A percentile compares a stretch with the other conserved stretches of the same genome.
Conservation (phyloP, 2,888 invertebrate genomes). For the Chirona hameri region DNA sequence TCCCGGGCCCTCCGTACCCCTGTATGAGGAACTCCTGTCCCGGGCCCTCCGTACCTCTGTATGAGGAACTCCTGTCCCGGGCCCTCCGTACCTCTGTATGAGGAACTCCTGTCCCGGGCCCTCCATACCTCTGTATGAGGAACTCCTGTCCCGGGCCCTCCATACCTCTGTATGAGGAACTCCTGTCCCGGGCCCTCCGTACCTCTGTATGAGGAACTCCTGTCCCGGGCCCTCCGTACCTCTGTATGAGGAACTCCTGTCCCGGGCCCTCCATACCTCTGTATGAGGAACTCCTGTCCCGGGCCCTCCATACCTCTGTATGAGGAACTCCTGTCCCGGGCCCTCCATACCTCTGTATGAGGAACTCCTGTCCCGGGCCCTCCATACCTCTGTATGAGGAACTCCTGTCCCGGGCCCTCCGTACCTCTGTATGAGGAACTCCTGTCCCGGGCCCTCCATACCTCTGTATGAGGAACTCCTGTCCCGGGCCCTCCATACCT, state of each 20-base stretch:
- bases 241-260: constrained; percentile 56
- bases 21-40: constrained; percentile 56
- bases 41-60: constrained; percentile 53
- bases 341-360: constrained; percentile 55
- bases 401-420: constrained; percentile 58
- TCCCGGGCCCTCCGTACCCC: constrained; percentile 53
- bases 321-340: constrained; percentile 56
- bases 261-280: constrained; percentile 53
- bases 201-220: constrained; percentile 56
- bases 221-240: constrained; percentile 54
- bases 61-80: constrained; percentile 58
- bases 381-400: constrained; percentile 53
- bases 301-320: constrained; percentile 54
- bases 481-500: constrained; percentile 54
- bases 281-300: constrained; percentile 56
- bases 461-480: constrained; percentile 56
- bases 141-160: constrained; percentile 59
- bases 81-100: constrained; percentile 53
- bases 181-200: constrained; percentile 56
- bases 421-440: constrained; percentile 55
- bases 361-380: constrained; percentile 58
- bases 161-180: constrained; percentile 54
- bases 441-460: constrained; percentile 55
- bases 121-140: constrained; percentile 51
- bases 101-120: constrained; percentile 59